Evolutionary conservation across 2,888 invertebrate genomes (phyloP).

Genomic region (Willowsia nigromaculata): DNA sequence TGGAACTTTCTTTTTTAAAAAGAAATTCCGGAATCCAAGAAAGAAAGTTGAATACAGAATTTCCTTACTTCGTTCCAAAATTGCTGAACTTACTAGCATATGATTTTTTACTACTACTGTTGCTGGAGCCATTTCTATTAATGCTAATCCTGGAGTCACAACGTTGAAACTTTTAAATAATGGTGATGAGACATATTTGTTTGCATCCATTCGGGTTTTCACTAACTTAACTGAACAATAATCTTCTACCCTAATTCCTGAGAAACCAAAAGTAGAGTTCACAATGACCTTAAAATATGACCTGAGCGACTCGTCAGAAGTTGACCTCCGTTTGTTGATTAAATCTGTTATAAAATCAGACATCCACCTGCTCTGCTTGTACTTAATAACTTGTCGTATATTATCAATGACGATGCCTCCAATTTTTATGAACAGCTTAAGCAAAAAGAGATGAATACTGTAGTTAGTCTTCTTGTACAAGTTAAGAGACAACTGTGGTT

Average conservation of each 20-base stretch:
- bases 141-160: neutral
- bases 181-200: neutral
- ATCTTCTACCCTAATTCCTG: neutral
- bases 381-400: too few species aligned
- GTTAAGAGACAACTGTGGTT: neutral
- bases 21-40: neutral
- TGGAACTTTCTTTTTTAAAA: neutral
- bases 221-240: neutral
- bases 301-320: too few species aligned
- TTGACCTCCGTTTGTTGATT: too few species aligned
- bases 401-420: neutral
- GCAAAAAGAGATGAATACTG: neutral
- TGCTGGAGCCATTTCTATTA: neutral
- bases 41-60: neutral
- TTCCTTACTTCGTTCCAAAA: neutral
- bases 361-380: too few species aligned
- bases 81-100: neutral
- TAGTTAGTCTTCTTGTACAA: slow-evolving; percentile 32
- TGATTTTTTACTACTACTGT: neutral
- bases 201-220: neutral
- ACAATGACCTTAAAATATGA: neutral
- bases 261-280: neutral
- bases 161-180: neutral
- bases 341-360: too few species aligned
- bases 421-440: neutral